Evolutionary conservation across 2,888 invertebrate genomes (phyloP), one percentile per base, ranked within the genome.

Genomic region (Ligdia adustata): DNA sequence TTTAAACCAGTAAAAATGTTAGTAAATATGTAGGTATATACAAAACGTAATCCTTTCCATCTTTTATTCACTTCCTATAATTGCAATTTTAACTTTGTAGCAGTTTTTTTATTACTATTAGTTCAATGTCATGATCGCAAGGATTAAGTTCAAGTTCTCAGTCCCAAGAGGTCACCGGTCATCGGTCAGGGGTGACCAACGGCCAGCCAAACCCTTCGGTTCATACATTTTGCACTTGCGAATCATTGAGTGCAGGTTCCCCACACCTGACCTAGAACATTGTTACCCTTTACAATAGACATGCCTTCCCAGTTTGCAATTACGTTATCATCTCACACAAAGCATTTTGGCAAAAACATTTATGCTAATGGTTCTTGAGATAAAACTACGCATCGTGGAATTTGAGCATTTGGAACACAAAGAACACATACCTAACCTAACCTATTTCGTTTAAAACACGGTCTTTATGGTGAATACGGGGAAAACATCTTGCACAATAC

Each of bases 151-250:
- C 80, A 83, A 82, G 79, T 86, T 87, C 75, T 70, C 69, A 75
- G 79, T 86, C 86, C 69, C 87, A 86, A 66, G 77, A 79, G 86
- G 86, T 86, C 83, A 82, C 67, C 62, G 83, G 79, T 75, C 82
- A 82, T 59, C 69, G 85, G 86, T 84, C 86, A 88, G 76, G 78
- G 88, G 88, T 89, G 87, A 84, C 81, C 85, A 89, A 89, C 89
- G 85, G 85, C 70, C 64, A 59, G 76, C 72, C 58, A 75, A 74
- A 16, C 27, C 37, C 27, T 9, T 44, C 28, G 41, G 35, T 54
- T 40, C 49, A 3, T 22, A 22, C 39, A 45, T 38, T 51, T 29
- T 58, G 9, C 41, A 48, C 48, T 65, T 51, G 64, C 63, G 42
- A 66, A 71, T 62, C 62, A 60, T 55, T 57, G 45, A 44, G 22